These are phyloP conservation scores for Marmota flaviventris DNA, from an alignment of 2,113 vertebrate species.

Conservation along the genomic window DNA sequence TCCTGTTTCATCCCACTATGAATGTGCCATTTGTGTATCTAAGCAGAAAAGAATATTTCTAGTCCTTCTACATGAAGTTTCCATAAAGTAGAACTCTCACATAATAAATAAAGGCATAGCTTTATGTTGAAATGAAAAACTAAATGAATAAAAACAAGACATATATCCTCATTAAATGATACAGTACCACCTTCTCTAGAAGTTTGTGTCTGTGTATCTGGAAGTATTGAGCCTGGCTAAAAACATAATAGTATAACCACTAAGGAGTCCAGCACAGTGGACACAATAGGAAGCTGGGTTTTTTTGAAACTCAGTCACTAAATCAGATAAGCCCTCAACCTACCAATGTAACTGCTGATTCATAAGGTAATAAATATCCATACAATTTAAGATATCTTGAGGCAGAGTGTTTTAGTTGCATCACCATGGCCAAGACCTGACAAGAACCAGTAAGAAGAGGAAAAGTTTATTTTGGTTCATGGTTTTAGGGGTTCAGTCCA, in stretches of 20 bases:
- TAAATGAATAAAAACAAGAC: not conserved
- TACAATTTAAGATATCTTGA: not conserved
- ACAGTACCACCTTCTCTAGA: not conserved
- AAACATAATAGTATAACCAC: not conserved
- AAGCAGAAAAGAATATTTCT: not conserved
- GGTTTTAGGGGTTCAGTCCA: no score
- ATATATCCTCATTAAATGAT: not conserved
- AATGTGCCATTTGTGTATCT: not conserved
- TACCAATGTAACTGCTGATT: not conserved
- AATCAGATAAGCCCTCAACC: not conserved
- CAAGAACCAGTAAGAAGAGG: no score
- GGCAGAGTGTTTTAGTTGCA: no score
- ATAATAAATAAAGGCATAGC: not conserved
- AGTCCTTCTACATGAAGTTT: not conserved
- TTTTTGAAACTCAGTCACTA: not conserved
- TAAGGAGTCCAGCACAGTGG: not conserved
- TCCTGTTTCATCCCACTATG: not conserved
- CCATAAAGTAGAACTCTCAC: not conserved
- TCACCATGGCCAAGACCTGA: no score
- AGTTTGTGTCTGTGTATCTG: not conserved
- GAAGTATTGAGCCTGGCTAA: not conserved
- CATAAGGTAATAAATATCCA: not conserved
- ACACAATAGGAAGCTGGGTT: not conserved
- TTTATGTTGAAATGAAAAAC: not conserved
- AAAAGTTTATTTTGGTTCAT: no score